Evolutionary conservation across 2,113 vertebrate genomes (phyloP), one percentile per base, ranked within the genome.

Genomic region (Upupa epops): DNA sequence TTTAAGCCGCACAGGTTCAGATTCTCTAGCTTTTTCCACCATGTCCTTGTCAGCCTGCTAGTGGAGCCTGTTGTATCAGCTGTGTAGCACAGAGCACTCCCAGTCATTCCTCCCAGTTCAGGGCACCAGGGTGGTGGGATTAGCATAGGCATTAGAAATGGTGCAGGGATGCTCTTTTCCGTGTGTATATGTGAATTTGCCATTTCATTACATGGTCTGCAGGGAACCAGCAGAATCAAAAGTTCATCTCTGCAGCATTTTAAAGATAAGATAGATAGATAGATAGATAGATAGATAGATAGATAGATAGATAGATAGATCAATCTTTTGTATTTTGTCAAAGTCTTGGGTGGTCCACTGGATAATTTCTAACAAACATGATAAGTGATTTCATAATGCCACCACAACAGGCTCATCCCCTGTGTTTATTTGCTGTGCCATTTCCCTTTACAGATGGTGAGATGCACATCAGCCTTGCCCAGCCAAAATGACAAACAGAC

Each of bases 371-470:
- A 69, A 24, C 48, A 16, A 90, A 70, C n/a, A 37, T 24, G 42
- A 91, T 77, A 80, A 59, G 56, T 79, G 80, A 93, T 92, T 80
- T 88, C 86, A 93, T 93, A 76, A 70, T n/a, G 42, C 37, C 34
- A 65, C 51, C 45, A 66, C 48, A 42, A 65, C 31, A 58, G 64
- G 36, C 48, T 63, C 37, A 13, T 59, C 69, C 63, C 28, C 83
- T 46, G 18, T 1, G 10, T 66, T 76, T 22, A 10, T 72, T 79
- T 48, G 13, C 15, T 22, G 9, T 5, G 19, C 26, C 17, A 24
- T 36, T 76, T 86, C 58, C 51, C 60, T 79, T 77, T 48, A 54
- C 26, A 40, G 48, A 66, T 85, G 3, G 17, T 3, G 15, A 85
- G 51, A 37, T 13, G 13, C 25, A 51, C 1, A 6, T 64, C 74